A percentile compares a stretch with the other conserved stretches of the same genome.
These are phyloP conservation scores for Paramormyrops hopkinsi DNA, from an alignment of 2,797 vertebrate genomes.

Conservation along the genomic window DNA sequence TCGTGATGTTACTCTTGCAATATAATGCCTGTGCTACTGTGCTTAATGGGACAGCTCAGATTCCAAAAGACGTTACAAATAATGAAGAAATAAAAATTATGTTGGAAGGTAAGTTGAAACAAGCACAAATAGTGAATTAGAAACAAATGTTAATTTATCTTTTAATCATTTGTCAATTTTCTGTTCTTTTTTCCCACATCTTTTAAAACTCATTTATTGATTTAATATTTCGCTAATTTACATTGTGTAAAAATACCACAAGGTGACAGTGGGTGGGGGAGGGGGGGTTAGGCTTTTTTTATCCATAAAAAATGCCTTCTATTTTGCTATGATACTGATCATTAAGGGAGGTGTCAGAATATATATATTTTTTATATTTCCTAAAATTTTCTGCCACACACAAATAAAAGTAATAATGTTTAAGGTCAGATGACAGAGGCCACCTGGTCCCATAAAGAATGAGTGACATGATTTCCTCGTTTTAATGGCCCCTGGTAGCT, in stretches of 20 bases:
- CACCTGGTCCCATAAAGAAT: not conserved
- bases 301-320: not conserved
- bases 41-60: slow-evolving; percentile 89
- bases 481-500: slow-evolving; percentile 53
- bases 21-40: slow-evolving; percentile 76
- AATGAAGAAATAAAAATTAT: slow-evolving; percentile 84
- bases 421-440: not conserved
- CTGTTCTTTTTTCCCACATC: not conserved
- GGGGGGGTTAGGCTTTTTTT: not conserved
- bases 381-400: not conserved
- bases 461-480: not conserved
- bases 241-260: not conserved
- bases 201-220: not conserved
- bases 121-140: not conserved
- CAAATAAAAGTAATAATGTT: not conserved
- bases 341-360: not conserved
- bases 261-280: not conserved
- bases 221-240: not conserved
- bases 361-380: not conserved
- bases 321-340: not conserved
- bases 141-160: not conserved
- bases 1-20: slow-evolving; percentile 88
- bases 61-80: slow-evolving; percentile 83
- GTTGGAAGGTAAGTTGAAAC: slow-evolving; percentile 76
- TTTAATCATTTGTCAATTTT: not conserved